A percentile compares a stretch with the other conserved stretches of the same genome.
These are phyloP conservation scores for Acanthosoma haemorrhoidale DNA, from an alignment of 2,888 invertebrate genomes.

Conservation along the genomic window DNA sequence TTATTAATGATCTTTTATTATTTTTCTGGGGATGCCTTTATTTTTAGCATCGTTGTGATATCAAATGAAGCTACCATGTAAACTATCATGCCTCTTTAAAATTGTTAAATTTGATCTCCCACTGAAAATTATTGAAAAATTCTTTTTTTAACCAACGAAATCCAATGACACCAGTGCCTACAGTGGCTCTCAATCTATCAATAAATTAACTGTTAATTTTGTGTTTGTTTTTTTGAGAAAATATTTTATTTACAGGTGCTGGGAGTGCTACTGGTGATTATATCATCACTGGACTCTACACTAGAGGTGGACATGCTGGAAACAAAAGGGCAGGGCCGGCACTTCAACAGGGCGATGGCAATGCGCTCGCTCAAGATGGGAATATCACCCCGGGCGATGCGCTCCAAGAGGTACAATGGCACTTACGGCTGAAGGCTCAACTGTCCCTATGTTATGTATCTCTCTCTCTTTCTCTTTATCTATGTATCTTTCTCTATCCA, in stretches of 20 bases:
- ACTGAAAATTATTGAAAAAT: too few species aligned
- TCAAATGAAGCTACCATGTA: too few species aligned
- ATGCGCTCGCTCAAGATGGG: conserved; percentile 64
- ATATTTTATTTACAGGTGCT: conserved; percentile 56
- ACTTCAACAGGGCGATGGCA: conserved; percentile 84
- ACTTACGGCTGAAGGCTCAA: conserved; percentile 35
- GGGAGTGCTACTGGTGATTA: conserved; percentile 74
- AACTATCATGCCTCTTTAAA: too few species aligned
- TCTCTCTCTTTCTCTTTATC: not conserved
- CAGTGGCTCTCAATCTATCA: too few species aligned
- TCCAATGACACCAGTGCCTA: too few species aligned
- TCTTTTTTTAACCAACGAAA: too few species aligned
- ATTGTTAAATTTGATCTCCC: too few species aligned
- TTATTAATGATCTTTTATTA: too few species aligned
- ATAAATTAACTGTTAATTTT: not conserved
- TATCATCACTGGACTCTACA: conserved; percentile 63
- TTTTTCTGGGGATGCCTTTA: too few species aligned
- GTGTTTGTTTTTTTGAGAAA: not conserved
- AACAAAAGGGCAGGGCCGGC: conserved; percentile 64
- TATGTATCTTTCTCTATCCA: conserved; percentile 12
- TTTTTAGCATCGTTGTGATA: too few species aligned
- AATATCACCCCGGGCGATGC: conserved; percentile 40
- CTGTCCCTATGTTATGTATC: not conserved
- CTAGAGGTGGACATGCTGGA: conserved; percentile 51
- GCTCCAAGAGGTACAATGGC: conserved; percentile 39